These are phyloP conservation scores for Gobio gobio DNA, from an alignment of 2,113 vertebrate genomes.

Conservation along the genomic window DNA sequence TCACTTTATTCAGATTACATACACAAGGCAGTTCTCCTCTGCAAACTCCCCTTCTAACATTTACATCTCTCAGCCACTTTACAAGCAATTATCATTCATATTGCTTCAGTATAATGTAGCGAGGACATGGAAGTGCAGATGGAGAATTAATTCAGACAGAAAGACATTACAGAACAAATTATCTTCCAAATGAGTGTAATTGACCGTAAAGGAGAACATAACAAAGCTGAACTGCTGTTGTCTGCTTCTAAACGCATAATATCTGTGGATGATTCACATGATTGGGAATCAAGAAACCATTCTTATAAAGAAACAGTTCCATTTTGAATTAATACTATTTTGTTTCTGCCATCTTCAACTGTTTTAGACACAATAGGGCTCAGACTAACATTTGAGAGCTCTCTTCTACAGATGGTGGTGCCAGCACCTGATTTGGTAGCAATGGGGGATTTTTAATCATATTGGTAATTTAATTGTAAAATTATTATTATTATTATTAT, in stretches of 20 bases:
- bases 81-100: conserved; percentile 14
- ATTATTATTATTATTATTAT: too few species aligned
- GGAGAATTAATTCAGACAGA: conserved; percentile 17
- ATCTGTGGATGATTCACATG: background rate
- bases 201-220: conserved; percentile 9
- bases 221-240: background rate
- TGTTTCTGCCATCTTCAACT: too few species aligned
- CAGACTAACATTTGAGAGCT: too few species aligned
- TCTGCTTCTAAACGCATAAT: background rate
- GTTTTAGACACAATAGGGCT: too few species aligned
- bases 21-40: background rate
- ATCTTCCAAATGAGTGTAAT: conserved; percentile 8
- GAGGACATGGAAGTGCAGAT: background rate
- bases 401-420: too few species aligned
- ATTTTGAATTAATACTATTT: background rate
- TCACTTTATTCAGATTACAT: background rate
- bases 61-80: background rate
- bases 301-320: background rate
- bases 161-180: background rate
- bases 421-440: too few species aligned
- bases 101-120: conserved; percentile 1
- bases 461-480: too few species aligned
- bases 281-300: background rate
- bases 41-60: background rate
- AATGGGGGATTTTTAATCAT: too few species aligned